Conservation (phyloP, 2,113 vertebrate species). For the Clupea harengus region DNA sequence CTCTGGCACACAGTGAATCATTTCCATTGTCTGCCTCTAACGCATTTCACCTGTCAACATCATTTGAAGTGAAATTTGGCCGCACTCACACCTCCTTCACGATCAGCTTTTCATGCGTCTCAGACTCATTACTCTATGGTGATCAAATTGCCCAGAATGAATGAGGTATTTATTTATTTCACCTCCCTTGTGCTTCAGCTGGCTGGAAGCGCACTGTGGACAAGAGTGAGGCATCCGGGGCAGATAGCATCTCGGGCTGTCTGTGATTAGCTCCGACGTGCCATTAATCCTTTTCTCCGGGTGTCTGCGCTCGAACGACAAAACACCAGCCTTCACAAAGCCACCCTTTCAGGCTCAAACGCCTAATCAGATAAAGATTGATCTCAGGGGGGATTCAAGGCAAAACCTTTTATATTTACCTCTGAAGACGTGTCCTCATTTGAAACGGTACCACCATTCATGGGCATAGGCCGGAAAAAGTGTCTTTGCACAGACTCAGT, state of each 20-base stretch:
- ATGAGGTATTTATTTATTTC: slow-evolving; percentile 1
- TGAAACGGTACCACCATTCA: background rate
- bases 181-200: background rate
- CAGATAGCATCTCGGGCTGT: background rate
- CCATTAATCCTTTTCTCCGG: slow-evolving; percentile 7
- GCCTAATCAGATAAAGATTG: slow-evolving; percentile 1
- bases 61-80: background rate
- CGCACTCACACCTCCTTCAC: background rate
- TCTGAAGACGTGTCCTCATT: background rate
- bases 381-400: background rate
- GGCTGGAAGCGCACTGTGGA: background rate
- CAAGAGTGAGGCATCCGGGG: background rate
- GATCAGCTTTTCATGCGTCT: background rate
- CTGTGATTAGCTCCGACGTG: slow-evolving; percentile 1
- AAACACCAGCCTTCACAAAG: background rate
- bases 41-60: background rate
- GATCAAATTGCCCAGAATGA: slow-evolving; percentile 13
- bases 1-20: background rate
- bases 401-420: background rate
- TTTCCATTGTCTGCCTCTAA: background rate
- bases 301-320: background rate
- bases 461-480: background rate
- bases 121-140: background rate
- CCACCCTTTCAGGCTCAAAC: background rate
- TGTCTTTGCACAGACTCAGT: background rate